phyloP scores from a whole-genome alignment of 2,888 invertebrate species.

The Antheraea yamamai region DNA sequence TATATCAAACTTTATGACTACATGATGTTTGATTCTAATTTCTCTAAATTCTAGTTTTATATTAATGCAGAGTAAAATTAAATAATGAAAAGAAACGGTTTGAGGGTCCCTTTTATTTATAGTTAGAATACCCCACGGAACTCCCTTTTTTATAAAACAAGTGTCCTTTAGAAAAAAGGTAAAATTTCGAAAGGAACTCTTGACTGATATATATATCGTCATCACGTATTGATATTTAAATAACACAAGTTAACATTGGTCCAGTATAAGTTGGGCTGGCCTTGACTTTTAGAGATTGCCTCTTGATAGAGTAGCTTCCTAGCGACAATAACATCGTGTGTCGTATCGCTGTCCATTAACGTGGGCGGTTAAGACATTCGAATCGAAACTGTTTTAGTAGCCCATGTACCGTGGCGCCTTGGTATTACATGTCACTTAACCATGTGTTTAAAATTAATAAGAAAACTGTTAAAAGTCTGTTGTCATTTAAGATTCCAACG shows the following conservation, averaged over 20 bases:
- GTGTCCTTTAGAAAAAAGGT: slow-evolving; percentile 63
- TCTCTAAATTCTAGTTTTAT: background rate
- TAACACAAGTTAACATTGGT: slow-evolving; percentile 82
- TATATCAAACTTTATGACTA: background rate
- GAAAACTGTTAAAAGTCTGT: background rate
- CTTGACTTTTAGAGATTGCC: slow-evolving; percentile 76
- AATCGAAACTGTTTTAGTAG: background rate
- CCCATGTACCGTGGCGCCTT: background rate
- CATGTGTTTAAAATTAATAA: background rate
- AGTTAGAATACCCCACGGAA: slow-evolving; percentile 19
- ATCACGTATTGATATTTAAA: slow-evolving; percentile 75
- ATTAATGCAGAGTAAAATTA: background rate
- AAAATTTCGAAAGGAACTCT: slow-evolving; percentile 74
- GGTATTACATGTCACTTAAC: background rate
- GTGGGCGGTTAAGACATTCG: background rate
- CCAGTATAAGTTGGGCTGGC: slow-evolving; percentile 63
- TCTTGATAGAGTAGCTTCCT: slow-evolving; percentile 65
- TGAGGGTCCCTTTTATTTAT: background rate
- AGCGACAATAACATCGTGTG: slow-evolving; percentile 45
- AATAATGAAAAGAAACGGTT: background rate
- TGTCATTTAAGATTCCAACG: background rate
- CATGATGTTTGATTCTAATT: background rate
- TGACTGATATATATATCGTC: slow-evolving; percentile 47
- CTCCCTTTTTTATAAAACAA: slow-evolving; percentile 32
- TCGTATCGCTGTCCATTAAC: slow-evolving; percentile 16